Base-by-base conservation (phyloP, 2,797 vertebrate species). In the Scleropages formosus region DNA sequence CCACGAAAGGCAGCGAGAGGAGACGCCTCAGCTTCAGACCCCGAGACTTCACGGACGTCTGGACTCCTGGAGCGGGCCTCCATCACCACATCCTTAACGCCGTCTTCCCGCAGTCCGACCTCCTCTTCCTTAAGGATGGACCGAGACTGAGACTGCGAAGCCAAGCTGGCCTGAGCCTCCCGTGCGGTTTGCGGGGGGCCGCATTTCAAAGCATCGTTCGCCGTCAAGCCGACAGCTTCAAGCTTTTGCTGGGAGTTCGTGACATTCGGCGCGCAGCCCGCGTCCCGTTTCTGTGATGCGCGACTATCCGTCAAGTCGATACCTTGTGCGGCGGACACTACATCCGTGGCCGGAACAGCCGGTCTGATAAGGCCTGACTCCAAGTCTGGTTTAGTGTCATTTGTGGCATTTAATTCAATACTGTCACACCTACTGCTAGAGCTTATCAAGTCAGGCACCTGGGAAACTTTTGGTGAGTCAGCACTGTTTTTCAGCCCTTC, bases 201-300 rank as follows among this genome's bases (percentile, higher is more conserved):
- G 60, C 75, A 83, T 76, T 78, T 80, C 24, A 86, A 82, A 49
- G 82, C 83, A 75, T 75, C 83, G 76, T 80, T 80, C 0, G 60
- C 77, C 0, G 78, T 80, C 78, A 80, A 0, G 65, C 85, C 84
- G 47, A 75, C 39, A 0, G 75, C 78, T 20, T 80, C 84, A 0
- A 49, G 44, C 58, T 81, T 81, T 0, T 81, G 70, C 18, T 82
- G 83, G 0, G 81, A 82, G 4, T 31, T 31, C 11, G 44, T 3
- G 1, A 62, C 58, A 10, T 74, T 66, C 1, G 80, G 78, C 80
- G 74, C 80, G 78, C 70, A 72, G 76, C 0, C 0, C 18, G 27
- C 31, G 76, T 22, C 71, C 47, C 0, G 78, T 22, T 15, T 63
- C 58, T 78, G 59, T 8, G 65, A 78, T 7, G 56, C 62, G 0